Base-by-base conservation (phyloP, 2,888 invertebrate genomes). In the Polydrusus cervinus region DNA sequence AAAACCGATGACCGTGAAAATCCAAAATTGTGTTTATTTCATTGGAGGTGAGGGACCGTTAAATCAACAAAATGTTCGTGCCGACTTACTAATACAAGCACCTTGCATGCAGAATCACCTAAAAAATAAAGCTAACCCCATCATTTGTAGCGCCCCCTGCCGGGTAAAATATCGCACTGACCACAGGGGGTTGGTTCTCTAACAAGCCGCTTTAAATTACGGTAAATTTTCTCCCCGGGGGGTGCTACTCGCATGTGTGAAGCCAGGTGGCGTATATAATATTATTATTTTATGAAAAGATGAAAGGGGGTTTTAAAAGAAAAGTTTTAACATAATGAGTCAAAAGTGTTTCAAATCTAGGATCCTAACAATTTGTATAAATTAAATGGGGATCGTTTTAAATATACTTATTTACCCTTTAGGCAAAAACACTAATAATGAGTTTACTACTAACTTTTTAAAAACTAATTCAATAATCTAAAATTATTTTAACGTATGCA, bases 181-280 rank as follows among this genome's bases (percentile, higher is more conserved):
- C 66, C 75, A n/a, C 68, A 49, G 71, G 71, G 71, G 71, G 71
- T 71, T 67, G 68, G 68, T 61, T 68, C 64, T 43, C 67, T 40
- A 76, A 76, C 71, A 72, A 72, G 72, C 71, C 69, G 69, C 76
- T 76, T 76, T 76, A 76, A 76, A 76, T 76, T 76, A 76, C 72
- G 68, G 75, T 60, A 72, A 76, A 76, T 72, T 72, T 72, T 25
- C 76, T 64, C 76, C 51, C 76, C 61, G 34, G 76, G 72, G 75
- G 69, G 71, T 65, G 55, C 61, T 72, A 69, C 64, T 64, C 68
- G 71, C 69, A 76, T 76, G 72, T 76, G 75, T 72, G 68, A 69
- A 71, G 76, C 69, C 76, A 76, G 72, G 72, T 76, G 76, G 65
- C 47, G 57, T 70, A 30, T 40, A 69, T 74, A n/a, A n/a, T n/a